phyloP scores from a whole-genome alignment of 37 sponge, comb jelly and placozoan genomes.

The Mnemiopsis leidyi region DNA sequence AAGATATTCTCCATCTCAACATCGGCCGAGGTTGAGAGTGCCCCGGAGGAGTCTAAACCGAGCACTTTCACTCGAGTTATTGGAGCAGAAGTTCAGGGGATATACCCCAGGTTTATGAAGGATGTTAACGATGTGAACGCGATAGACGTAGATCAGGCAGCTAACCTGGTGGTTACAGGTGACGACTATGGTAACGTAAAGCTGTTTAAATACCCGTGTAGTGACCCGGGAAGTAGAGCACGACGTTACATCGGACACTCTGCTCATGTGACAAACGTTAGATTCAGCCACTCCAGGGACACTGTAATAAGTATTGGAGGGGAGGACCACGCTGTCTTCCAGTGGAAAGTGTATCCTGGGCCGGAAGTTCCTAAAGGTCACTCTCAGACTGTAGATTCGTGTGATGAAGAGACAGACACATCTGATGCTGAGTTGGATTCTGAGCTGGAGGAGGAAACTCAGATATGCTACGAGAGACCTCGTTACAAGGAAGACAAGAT shows the following conservation, averaged over 20 bases:
- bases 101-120: conserved; percentile 94
- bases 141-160: conserved; percentile 73
- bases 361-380: conserved; percentile 37
- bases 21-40: conserved; percentile 72
- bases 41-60: conserved; percentile 79
- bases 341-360: conserved; percentile 76
- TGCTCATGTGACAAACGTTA: conserved; percentile 97
- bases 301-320: conserved; percentile 89
- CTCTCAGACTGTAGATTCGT: conserved; percentile 70
- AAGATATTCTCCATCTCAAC: conserved; percentile 77
- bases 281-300: conserved; percentile 76
- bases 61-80: conserved; percentile 81
- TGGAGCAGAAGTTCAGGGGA: conserved; percentile 84
- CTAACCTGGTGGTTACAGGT: conserved; percentile 67
- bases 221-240: conserved; percentile 81
- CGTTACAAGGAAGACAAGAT: neutral
- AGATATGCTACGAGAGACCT: conserved; percentile 68
- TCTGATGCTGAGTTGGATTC: conserved; percentile 75
- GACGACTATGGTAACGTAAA: conserved; percentile 72
- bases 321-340: conserved; percentile 92
- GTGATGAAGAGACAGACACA: conserved; percentile 79
- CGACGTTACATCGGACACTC: conserved; percentile 92
- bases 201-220: conserved; percentile 68
- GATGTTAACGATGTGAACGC: conserved; percentile 88
- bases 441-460: conserved; percentile 87